Conservation (phyloP, 2,113 vertebrate species). For the Synchiropus splendidus region DNA sequence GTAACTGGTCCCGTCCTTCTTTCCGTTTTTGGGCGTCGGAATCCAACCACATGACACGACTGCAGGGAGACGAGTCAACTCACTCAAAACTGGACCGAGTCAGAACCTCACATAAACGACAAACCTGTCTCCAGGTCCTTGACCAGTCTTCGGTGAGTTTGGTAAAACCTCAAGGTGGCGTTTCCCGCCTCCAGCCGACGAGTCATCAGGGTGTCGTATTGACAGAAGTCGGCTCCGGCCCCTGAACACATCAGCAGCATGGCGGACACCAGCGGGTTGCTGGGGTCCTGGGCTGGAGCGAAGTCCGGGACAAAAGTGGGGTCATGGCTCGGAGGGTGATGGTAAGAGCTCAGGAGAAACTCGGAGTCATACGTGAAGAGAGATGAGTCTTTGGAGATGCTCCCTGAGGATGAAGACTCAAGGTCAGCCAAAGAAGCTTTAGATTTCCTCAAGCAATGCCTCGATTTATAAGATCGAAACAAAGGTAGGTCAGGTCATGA, state of each 20-base stretch:
- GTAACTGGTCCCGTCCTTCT: constrained; percentile 72
- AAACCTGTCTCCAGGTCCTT: too few species aligned
- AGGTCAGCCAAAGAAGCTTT: too few species aligned
- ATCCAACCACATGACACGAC: constrained; percentile 83
- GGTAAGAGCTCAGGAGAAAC: constrained; percentile 65
- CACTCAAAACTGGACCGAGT: too few species aligned
- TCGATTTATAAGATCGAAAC: too few species aligned
- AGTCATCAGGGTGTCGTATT: constrained; percentile 36
- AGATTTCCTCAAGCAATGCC: too few species aligned
- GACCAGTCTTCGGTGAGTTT: too few species aligned
- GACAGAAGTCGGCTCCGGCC: constrained; percentile 69
- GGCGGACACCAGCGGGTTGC: constrained; percentile 49
- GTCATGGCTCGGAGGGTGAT: constrained; percentile 68
- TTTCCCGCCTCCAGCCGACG: too few species aligned
- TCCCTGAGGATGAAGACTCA: constrained; percentile 68
- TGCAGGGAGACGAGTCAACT: constrained; percentile 34
- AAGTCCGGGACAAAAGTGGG: constrained; percentile 71
- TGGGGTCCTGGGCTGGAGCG: constrained; percentile 39
- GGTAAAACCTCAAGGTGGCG: too few species aligned
- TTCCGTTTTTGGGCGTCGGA: constrained; percentile 67
- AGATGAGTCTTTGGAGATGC: constrained; percentile 67
- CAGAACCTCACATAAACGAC: too few species aligned
- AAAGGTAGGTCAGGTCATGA: too few species aligned
- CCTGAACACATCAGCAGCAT: constrained; percentile 57
- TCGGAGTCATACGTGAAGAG: constrained; percentile 84